A percentile compares a stretch with the other conserved stretches of the same genome.
phyloP scores from a whole-genome alignment of 2,797 vertebrate genomes.

The Ara ararauna region DNA sequence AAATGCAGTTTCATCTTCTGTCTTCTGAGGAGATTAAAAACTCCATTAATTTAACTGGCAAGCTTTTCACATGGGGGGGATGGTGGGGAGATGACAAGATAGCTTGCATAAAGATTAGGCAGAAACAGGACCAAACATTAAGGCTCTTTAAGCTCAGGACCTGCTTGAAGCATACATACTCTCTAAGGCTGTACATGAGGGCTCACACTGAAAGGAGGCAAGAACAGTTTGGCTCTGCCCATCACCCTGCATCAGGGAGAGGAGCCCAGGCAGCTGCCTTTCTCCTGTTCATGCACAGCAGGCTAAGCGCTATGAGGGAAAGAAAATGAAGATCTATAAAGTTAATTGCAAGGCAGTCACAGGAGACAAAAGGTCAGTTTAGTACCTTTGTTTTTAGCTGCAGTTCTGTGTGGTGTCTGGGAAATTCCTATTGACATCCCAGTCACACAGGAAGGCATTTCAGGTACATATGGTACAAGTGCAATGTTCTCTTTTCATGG shows the following conservation, averaged over 20 bases:
- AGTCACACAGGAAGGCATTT: conserved; percentile 32
- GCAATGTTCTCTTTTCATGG: neutral
- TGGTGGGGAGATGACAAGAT: neutral
- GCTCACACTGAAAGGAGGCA: neutral
- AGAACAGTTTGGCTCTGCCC: neutral
- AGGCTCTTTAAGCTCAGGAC: neutral
- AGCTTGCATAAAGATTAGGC: neutral
- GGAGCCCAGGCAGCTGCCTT: neutral
- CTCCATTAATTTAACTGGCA: neutral
- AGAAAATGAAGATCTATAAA: neutral
- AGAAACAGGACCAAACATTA: neutral
- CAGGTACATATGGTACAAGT: neutral
- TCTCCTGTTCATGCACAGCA: neutral
- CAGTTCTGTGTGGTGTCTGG: neutral
- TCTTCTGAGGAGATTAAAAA: neutral
- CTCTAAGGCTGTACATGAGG: neutral
- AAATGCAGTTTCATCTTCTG: conserved; percentile 39
- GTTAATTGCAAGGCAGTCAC: neutral
- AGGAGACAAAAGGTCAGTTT: conserved; percentile 34
- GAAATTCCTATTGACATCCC: neutral
- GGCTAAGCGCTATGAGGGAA: neutral
- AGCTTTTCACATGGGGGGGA: neutral
- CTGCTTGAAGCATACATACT: neutral
- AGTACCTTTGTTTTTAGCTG: conserved; percentile 5
- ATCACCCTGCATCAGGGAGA: neutral